These are phyloP conservation scores for Brachyptera putata DNA, from an alignment of 2,888 invertebrate species.

Conservation along the genomic window DNA sequence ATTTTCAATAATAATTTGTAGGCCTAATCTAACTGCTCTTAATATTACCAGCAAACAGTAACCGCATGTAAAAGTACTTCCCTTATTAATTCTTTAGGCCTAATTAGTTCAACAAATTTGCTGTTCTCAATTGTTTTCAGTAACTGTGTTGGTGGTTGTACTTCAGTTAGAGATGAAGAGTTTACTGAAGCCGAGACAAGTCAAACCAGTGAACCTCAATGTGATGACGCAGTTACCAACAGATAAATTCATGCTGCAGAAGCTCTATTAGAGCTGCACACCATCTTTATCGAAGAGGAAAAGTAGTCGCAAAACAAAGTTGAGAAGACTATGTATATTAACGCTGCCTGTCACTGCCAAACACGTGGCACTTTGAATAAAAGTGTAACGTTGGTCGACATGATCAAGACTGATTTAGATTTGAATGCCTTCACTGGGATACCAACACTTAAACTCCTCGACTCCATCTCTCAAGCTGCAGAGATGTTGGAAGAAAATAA, in stretches of 20 bases:
- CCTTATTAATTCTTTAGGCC: no score
- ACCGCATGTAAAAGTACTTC: no score
- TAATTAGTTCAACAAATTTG: no score
- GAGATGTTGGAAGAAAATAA: no score
- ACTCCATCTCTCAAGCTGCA: neutral
- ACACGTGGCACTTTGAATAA: neutral
- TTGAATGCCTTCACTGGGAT: constrained; percentile 3
- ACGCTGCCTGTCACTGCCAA: no score
- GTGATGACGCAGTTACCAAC: no score
- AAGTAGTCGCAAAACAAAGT: neutral
- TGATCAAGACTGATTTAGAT: neutral
- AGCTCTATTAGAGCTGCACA: constrained; percentile 2
- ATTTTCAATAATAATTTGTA: no score
- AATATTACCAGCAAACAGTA: no score
- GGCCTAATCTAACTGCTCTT: no score
- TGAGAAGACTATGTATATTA: no score
- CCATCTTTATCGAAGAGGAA: neutral
- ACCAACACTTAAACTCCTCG: neutral
- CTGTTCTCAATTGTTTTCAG: neutral
- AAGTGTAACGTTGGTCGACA: neutral
- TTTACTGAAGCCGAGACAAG: neutral
- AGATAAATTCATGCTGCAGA: neutral
- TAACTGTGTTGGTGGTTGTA: neutral
- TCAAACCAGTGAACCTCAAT: no score
- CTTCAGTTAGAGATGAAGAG: neutral